Percentiles rank a stretch among this genome's conserved stretches.
phyloP scores from a whole-genome alignment of 1,140 invertebrate genomes.

The Phocides pigmalion region DNA sequence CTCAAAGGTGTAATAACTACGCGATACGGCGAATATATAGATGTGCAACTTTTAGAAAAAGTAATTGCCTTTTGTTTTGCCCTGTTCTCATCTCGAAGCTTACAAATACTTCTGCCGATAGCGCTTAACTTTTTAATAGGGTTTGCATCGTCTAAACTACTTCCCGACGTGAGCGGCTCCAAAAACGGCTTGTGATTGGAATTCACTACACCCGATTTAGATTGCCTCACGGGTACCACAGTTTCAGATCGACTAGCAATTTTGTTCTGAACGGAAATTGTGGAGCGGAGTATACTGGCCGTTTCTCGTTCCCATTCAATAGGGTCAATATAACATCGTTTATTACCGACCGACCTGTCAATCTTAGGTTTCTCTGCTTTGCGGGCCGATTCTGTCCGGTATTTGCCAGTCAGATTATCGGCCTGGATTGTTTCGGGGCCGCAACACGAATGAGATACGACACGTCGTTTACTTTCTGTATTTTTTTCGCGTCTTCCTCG shows the following conservation, averaged over 20 bases:
- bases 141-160: slow-evolving; percentile 53
- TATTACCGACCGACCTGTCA: slow-evolving; percentile 81
- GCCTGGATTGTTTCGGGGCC: slow-evolving; percentile 57
- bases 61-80: slow-evolving; percentile 60
- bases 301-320: slow-evolving; percentile 78
- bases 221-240: slow-evolving; percentile 50
- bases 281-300: slow-evolving; percentile 74
- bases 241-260: slow-evolving; percentile 48
- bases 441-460: slow-evolving; percentile 73
- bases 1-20: slow-evolving; percentile 63
- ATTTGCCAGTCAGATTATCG: slow-evolving; percentile 56
- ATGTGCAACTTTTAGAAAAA: slow-evolving; percentile 71
- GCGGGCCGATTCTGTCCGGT: slow-evolving; percentile 73
- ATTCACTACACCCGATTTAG: slow-evolving; percentile 59
- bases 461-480: slow-evolving; percentile 63
- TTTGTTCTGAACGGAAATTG: slow-evolving; percentile 78
- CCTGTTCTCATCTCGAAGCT: slow-evolving; percentile 61
- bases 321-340: slow-evolving; percentile 82
- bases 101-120: slow-evolving; percentile 72
- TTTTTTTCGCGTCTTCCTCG: slow-evolving; percentile 80
- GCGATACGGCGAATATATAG: slow-evolving; percentile 68
- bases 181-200: slow-evolving; percentile 48
- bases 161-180: slow-evolving; percentile 48
- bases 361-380: slow-evolving; percentile 64
- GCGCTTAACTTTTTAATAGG: slow-evolving; percentile 74